A percentile compares a stretch with the other conserved stretches of the same genome.
Evolutionary conservation across 1,140 invertebrate species (phyloP).

Genomic region (Hesperophylax magnus): DNA sequence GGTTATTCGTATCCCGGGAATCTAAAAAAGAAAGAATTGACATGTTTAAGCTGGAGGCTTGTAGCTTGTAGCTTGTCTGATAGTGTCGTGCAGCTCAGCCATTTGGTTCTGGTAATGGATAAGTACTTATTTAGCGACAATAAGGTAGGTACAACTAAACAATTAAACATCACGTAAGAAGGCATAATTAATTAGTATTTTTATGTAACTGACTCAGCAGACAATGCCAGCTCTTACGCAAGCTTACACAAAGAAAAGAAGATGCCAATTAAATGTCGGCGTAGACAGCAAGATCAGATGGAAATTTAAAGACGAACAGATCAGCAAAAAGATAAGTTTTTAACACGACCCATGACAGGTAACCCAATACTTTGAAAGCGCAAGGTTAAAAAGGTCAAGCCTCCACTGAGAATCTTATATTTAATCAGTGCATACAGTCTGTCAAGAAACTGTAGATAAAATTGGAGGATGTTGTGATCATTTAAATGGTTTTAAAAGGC

Average conservation of each 20-base stretch:
- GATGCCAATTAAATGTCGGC: not conserved
- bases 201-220: constrained; percentile 24
- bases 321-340: constrained; percentile 1
- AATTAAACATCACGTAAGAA: constrained; percentile 11
- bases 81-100: too few relatives aligned
- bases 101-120: not conserved
- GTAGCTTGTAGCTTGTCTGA: too few relatives aligned
- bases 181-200: not conserved
- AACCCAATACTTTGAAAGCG: too few relatives aligned
- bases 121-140: not conserved
- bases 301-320: constrained; percentile 13
- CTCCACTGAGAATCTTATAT: not conserved
- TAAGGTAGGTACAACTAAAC: not conserved
- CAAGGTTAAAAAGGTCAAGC: constrained; percentile 3
- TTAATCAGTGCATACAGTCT: too few relatives aligned
- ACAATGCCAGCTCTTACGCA: constrained; percentile 5
- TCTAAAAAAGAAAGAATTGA: too few relatives aligned
- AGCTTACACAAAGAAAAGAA: constrained; percentile 12
- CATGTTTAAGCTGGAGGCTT: too few relatives aligned
- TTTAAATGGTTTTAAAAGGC: too few relatives aligned
- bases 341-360: too few relatives aligned
- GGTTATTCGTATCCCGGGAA: too few relatives aligned
- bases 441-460: too few relatives aligned
- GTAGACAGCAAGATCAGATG: not conserved
- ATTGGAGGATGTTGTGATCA: not conserved